phyloP scores from a whole-genome alignment of 35 echinoderm and acorn worm genomes.

The Heliocidaris tuberculata region DNA sequence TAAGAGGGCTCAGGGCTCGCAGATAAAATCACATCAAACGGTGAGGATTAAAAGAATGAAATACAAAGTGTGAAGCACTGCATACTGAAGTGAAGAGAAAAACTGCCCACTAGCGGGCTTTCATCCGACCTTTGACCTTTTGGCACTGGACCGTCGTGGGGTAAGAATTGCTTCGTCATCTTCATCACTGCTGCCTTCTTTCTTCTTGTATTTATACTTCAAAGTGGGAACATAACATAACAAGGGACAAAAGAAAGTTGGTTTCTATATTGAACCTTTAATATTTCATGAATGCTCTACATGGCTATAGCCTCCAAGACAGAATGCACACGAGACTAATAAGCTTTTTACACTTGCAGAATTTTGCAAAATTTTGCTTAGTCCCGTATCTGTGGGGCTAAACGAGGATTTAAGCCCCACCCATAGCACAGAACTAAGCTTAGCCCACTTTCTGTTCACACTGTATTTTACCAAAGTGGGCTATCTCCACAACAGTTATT shows the following conservation, averaged over 20 bases:
- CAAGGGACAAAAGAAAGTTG: neutral
- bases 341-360: too few species aligned
- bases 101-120: neutral
- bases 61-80: neutral
- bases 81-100: neutral
- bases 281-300: too few species aligned
- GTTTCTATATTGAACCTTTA: neutral
- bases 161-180: neutral
- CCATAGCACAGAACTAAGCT: too few species aligned
- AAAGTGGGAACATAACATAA: neutral
- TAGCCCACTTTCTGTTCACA: too few species aligned
- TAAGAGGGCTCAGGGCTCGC: too few species aligned
- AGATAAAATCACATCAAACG: neutral
- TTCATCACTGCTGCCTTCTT: neutral
- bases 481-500: too few species aligned
- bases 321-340: too few species aligned
- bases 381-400: too few species aligned
- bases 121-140: neutral
- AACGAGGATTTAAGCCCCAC: too few species aligned
- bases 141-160: neutral
- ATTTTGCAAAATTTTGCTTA: too few species aligned
- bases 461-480: too few species aligned
- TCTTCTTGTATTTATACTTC: constrained; percentile 18
- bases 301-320: too few species aligned
- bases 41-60: neutral